Percentiles rank a stretch among this genome's conserved stretches.
These are phyloP conservation scores for Smutsia gigantea DNA, from an alignment of 2,797 vertebrate species.

Conservation along the genomic window DNA sequence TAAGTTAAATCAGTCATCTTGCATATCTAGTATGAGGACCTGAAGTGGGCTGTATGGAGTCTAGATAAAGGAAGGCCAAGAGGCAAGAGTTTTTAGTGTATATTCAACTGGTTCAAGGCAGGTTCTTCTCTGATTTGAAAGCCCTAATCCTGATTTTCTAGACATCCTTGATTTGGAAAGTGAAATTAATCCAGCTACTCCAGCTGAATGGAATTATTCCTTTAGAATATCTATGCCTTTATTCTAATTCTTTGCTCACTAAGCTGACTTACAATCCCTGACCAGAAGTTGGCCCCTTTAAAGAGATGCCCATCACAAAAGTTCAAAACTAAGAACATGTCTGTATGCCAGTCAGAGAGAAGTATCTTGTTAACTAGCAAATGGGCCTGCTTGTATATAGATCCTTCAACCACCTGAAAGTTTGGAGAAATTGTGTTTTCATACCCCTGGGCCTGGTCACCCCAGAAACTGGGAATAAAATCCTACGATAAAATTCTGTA, in stretches of 20 bases:
- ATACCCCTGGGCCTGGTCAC: not conserved
- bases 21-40: not conserved
- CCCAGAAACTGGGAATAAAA: not conserved
- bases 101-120: not conserved
- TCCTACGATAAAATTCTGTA: not conserved
- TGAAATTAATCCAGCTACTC: not conserved
- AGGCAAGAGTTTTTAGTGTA: not conserved
- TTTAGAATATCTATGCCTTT: not conserved
- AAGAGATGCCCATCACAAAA: not conserved
- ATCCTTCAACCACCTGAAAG: not conserved
- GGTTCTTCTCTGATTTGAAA: not conserved
- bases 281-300: not conserved
- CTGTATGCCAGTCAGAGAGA: not conserved
- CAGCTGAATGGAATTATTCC: slow-evolving; percentile 15
- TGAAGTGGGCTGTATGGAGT: not conserved
- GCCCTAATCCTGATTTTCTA: not conserved
- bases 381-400: not conserved
- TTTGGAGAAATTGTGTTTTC: not conserved
- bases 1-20: not conserved
- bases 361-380: not conserved
- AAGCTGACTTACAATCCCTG: not conserved
- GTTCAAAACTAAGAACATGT: not conserved
- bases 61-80: not conserved
- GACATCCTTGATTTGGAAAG: slow-evolving; percentile 32
- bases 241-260: not conserved